Evolutionary conservation across 2,888 invertebrate genomes (phyloP), one percentile per base, ranked within the genome.

Genomic region (Oxycera nigricornis): DNA sequence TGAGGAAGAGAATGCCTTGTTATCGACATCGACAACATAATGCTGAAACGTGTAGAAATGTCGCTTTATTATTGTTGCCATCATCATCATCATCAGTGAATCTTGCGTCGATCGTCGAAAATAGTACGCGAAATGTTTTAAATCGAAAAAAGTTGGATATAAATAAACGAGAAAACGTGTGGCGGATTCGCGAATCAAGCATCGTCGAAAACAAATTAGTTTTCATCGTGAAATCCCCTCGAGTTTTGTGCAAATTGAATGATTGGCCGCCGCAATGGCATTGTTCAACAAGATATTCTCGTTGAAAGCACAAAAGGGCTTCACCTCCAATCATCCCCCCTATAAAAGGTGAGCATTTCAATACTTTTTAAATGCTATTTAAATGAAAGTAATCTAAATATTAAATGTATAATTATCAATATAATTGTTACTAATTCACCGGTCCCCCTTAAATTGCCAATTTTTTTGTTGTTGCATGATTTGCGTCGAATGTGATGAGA

Each of bases 221-320:
- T 35, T n/a, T 14, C n/a, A 28, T 7, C 50, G 9, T 28, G 17
- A 30, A 28, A n/a, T n/a, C 26, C 9, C 7, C 17, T 55, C 62
- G 20, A 62, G 35, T 35, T 22, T 14, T n/a, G 2, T 28, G n/a
- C 50, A 52, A 70, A 70, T 31, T 52, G 9, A 9, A 35, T 24
- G 70, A 41, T 52, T 22, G 9, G 20, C 24, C 7, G 55, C 20
- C 55, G 26, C 41, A n/a, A 68, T 70, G 70, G 70, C 70, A 70
- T 35, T 70, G 22, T 55, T 70, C 22, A 70, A 70, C 55, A 70
- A 70, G 55, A 20, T 70, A 7, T 70, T 70, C 31, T 70, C 52
- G 7, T 70, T 55, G 22, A 52, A 52, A 52, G 35, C 52, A 31
- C 55, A n/a, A 31, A 70, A 70, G 31, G 31, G 70, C 22, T 70